Evolutionary conservation across 2,797 vertebrate species (phyloP).

Genomic region (Takifugu ocellatus): DNA sequence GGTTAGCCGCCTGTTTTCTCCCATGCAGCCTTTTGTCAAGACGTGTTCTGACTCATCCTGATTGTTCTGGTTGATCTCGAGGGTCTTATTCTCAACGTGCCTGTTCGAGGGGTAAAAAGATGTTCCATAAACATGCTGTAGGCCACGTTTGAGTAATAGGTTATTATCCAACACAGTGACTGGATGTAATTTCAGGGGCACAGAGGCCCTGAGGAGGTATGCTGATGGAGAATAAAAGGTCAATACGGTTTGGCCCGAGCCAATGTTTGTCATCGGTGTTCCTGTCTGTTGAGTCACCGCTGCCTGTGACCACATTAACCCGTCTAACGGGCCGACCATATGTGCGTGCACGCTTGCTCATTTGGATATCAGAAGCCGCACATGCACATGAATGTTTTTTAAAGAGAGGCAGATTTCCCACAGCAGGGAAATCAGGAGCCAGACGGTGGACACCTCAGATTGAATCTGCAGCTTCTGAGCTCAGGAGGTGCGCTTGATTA

Average conservation of each 20-base stretch:
- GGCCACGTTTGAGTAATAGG: slow-evolving; percentile 25
- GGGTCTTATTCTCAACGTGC: slow-evolving; percentile 10
- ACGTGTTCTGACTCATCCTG: background rate
- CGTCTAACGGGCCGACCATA: background rate
- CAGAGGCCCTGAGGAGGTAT: slow-evolving; percentile 24
- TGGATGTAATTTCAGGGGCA: slow-evolving; percentile 25
- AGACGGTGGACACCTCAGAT: slow-evolving; percentile 23
- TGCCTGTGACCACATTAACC: slow-evolving; percentile 25
- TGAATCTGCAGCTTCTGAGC: slow-evolving; percentile 24
- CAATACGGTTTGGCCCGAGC: slow-evolving; percentile 32
- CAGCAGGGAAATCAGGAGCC: slow-evolving; percentile 28
- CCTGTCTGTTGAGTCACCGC: slow-evolving; percentile 28
- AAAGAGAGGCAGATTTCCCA: slow-evolving; percentile 6
- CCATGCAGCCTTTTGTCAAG: background rate
- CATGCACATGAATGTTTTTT: background rate
- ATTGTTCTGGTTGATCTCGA: slow-evolving; percentile 14
- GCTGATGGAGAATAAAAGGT: slow-evolving; percentile 17
- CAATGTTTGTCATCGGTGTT: slow-evolving; percentile 23
- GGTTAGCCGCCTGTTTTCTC: slow-evolving; percentile 1
- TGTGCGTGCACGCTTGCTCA: background rate
- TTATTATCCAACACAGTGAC: slow-evolving; percentile 20
- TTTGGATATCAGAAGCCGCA: slow-evolving; percentile 1
- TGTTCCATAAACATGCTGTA: slow-evolving; percentile 5
- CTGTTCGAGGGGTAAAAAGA: background rate
- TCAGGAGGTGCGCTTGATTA: slow-evolving; percentile 22